Evolutionary conservation across 2,888 invertebrate species (phyloP).

Genomic region (Sesia apiformis): DNA sequence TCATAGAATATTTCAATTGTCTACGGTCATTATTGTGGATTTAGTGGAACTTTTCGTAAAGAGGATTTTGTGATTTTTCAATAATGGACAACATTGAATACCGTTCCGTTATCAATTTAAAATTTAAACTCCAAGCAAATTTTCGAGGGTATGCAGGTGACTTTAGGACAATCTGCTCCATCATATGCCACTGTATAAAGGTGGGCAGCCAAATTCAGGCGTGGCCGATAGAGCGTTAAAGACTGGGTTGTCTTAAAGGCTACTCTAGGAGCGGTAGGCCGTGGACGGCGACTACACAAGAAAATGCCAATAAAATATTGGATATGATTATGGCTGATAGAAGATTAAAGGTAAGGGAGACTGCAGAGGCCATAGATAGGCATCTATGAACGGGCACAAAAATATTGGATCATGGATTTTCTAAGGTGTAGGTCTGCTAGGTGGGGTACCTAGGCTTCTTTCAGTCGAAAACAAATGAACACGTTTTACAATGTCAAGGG

Average conservation of each 20-base stretch:
- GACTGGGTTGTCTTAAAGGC: too few species aligned
- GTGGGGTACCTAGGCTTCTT: background rate
- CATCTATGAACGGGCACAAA: background rate
- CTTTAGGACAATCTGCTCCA: background rate
- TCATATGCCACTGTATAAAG: background rate
- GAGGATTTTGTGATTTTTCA: too few species aligned
- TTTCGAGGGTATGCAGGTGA: background rate
- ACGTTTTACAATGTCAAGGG: background rate
- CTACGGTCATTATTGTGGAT: too few species aligned
- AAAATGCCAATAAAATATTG: background rate
- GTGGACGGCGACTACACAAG: background rate
- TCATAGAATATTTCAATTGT: too few species aligned
- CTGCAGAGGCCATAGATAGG: background rate
- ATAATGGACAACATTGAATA: background rate
- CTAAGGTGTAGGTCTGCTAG: background rate
- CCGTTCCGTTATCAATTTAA: background rate
- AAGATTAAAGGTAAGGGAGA: background rate
- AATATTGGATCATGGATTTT: background rate
- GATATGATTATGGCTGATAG: too few species aligned
- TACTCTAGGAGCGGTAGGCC: too few species aligned
- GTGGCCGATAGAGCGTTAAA: background rate
- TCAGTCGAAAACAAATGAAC: background rate
- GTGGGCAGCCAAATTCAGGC: background rate
- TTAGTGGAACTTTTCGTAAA: too few species aligned
- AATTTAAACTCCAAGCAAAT: background rate